These are phyloP conservation scores for Drosophila neutralis DNA, from an alignment of 2,888 invertebrate species.

Conservation along the genomic window DNA sequence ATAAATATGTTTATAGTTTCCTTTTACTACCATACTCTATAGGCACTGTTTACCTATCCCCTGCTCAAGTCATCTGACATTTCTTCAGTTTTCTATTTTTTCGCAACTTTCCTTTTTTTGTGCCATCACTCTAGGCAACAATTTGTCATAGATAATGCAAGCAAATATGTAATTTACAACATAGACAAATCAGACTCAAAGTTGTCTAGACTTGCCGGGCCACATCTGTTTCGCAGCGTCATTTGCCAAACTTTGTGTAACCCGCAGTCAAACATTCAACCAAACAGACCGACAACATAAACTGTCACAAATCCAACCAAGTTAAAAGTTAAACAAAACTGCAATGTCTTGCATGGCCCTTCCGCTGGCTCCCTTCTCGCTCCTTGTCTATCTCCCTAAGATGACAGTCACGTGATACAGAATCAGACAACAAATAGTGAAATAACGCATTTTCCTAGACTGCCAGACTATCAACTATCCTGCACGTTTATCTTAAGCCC, in stretches of 20 bases:
- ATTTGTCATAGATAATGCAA: constrained; percentile 62
- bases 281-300: constrained; percentile 44
- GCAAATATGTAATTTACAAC: constrained; percentile 63
- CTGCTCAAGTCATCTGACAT: not conserved
- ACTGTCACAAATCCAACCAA: constrained; percentile 67
- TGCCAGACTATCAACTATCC: constrained; percentile 9
- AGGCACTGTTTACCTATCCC: not conserved
- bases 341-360: constrained; percentile 43
- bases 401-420: constrained; percentile 47
- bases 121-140: constrained; percentile 26
- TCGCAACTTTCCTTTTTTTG: not conserved
- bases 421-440: constrained; percentile 27
- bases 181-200: constrained; percentile 54
- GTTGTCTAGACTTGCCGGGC: constrained; percentile 50
- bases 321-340: constrained; percentile 74
- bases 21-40: not conserved
- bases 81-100: not conserved
- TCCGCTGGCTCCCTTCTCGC: not conserved
- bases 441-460: not conserved
- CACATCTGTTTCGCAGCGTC: constrained; percentile 54
- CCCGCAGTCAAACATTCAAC: constrained; percentile 8
- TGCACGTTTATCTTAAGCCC: not conserved
- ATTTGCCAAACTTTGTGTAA: constrained; percentile 48
- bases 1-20: not conserved
- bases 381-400: constrained; percentile 19